Evolutionary conservation across 2,797 vertebrate genomes (phyloP).

Genomic region (Eutrigla gurnardus): DNA sequence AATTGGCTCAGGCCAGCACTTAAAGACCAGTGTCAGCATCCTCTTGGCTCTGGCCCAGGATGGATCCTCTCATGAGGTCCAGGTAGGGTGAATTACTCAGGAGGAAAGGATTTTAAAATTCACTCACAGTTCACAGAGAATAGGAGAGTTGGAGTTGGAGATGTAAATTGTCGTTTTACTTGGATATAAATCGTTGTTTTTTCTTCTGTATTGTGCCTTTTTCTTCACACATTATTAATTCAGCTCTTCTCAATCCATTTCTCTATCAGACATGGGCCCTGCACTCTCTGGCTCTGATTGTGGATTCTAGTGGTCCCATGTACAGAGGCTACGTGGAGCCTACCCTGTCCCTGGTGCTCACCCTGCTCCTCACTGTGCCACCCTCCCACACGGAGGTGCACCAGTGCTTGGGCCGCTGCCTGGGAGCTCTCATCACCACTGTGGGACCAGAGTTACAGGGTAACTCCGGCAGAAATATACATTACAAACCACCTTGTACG

Average conservation of each 20-base stretch:
- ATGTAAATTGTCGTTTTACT: neutral
- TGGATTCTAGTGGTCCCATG: conserved; percentile 99
- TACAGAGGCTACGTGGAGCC: conserved; percentile 98
- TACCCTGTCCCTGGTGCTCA: conserved; percentile 95
- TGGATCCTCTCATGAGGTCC: conserved; percentile 97
- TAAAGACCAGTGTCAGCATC: conserved; percentile 99
- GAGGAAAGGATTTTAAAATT: conserved; percentile 25
- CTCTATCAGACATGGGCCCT: conserved; percentile 95
- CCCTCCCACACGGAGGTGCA: conserved; percentile 98
- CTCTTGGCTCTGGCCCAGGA: conserved; percentile 97
- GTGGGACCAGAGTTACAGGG: conserved; percentile 98
- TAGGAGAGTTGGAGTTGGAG: neutral
- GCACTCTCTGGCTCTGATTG: conserved; percentile 97
- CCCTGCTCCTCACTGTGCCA: conserved; percentile 94
- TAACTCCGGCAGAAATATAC: conserved; percentile 63
- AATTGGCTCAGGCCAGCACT: conserved; percentile 97
- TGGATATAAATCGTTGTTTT: neutral
- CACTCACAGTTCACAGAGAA: neutral
- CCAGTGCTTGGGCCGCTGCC: conserved; percentile 96
- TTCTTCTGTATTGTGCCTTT: no score
- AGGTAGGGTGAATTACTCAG: conserved; percentile 83
- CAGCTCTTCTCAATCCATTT: neutral
- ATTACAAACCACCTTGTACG: neutral
- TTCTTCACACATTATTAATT: neutral
- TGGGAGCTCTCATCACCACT: conserved; percentile 98